Evolutionary conservation across 2,797 vertebrate species (phyloP), one percentile per base, ranked within the genome.

Genomic region (Rhynchonycteris naso): DNA sequence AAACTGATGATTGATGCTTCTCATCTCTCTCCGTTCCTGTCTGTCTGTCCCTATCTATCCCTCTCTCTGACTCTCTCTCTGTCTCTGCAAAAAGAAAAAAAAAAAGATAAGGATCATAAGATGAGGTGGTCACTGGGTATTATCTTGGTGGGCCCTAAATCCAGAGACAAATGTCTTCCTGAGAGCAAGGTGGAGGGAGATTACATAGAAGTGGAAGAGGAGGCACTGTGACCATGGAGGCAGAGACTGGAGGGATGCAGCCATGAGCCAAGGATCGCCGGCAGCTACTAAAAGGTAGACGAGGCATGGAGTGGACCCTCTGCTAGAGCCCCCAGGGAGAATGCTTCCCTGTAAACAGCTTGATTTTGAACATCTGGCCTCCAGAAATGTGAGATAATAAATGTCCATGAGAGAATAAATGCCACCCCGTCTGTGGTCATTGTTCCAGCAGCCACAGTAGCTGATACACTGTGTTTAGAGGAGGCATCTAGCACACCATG

Each of bases 191-290:
- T 1, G 66, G 30, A 56, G 7, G 1, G 26, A 80, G 35, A 47
- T 33, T 4, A 58, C 11, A 61, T 4, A 35, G 71, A 76, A 9
- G 30, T 21, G 38, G 38, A 18, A 56, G 52, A 63, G 19, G 21
- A 59, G 30, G 15, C 16, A 16, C 1, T 0, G 1, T 76, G 43
- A n/a, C n/a, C 30, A 47, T 0, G 4, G 58, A n/a, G n/a, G n/a
- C n/a, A n/a, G n/a, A n/a, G n/a, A n/a, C n/a, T n/a, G n/a, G n/a
- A 43, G 38, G 38, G 38, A 43, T 43, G 38, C 38, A 43, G 38
- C 38, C 38, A 43, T 43, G 43, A 43, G 43, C 75, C 30, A 47
- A 35, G 24, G 72, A 78, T 86, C 35, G 28, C 21, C 1, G 2
- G 22, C 14, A n/a, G 28, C 54, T 69, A 24, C 33, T 11, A 79